Evolutionary conservation across 2,113 vertebrate genomes (phyloP), one percentile per base, ranked within the genome.

Genomic region (Cathartes aura): DNA sequence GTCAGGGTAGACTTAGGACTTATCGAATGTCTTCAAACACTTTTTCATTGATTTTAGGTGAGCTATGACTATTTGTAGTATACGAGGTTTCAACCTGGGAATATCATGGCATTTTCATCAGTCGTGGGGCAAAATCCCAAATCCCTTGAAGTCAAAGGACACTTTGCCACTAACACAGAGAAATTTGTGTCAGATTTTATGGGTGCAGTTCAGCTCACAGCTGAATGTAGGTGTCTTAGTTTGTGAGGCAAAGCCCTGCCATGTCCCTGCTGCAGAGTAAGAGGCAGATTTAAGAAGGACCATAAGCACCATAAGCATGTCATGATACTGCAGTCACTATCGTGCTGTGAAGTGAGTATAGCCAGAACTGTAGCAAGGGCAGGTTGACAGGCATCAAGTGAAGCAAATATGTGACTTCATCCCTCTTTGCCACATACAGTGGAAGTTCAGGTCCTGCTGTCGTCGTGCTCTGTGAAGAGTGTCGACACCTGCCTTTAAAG

Each of bases 381-480:
- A 74, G 52, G 43, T 15, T 93, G 87, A 88, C 78, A 94, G 48
- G 11, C 82, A 42, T 56, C 84, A 62, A 80, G 62, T 8, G 78
- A 80, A 34, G 82, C 74, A 82, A 93, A 85, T 75, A 60, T 3
- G 52, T 96, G 92, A 96, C 85, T 96, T 97, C 95, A 96, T 68
- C 78, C 66, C 34, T 85, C 81, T 85, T 85, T 82, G 87, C 53
- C 82, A 75, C 72, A 60, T 75, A 7, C 17, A 42, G 79, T 85
- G 70, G 70, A 94, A 95, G 90, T 95, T 93, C 95, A 91, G 93
- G 38, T 82, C 58, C 87, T 88, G 93, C 78, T 93, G 95, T 94
- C 11, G 0, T 93, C 24, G 0, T 85, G 60, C 84, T 75, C 43
- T 14, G 52, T 68, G 85, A 27, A 66, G 78, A 55, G 74, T 62